Evolutionary conservation across 2,797 vertebrate genomes (phyloP), one percentile per base, ranked within the genome.

Genomic region (Megalops cyprinoides): DNA sequence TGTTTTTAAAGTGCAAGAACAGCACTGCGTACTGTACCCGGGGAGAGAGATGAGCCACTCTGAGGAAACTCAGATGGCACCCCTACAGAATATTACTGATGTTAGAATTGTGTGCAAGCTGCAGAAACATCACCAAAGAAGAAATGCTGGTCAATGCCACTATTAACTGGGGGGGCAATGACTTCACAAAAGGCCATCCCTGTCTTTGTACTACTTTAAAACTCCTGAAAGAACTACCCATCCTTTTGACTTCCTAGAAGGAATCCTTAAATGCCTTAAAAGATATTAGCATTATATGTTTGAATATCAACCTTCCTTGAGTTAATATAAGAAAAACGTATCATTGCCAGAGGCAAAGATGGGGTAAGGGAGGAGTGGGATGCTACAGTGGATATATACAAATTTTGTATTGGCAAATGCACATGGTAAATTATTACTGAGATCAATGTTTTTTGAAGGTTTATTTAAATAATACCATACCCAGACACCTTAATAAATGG

Each of bases 311-410:
- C 80, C 83, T 78, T 79, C 77, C 23, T 67, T 51, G 53, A 79
- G 69, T 81, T 39, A 84, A 81, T 76, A 81, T 76, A 73, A 75
- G 73, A 71, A 81, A 67, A 77, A 44, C 48, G 78, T 84, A 81
- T 84, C 79, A 79, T 71, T 37, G 77, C 83, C 71, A 20, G 9
- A 76, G 77, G 79, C 80, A 73, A 65, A 80, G 62, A 78, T 62
- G 62, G 58, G 34, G 42, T 1, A 5, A 20, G 65, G 42, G 65
- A 8, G 15, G 76, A 75, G 76, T 75, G 56, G 10, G 48, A 76
- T 65, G 42, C 55, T 48, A 14, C 69, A 74, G 65, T 42, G 65
- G 2, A 42, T 82, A 34, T 78, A 78, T 78, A 62, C 53, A 62
- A 67, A 67, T 75, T 79, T 69, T 69, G 37, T 84, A 65, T 67